Conservation (phyloP, 2,888 invertebrate species). For the Hypsopygia costalis region DNA sequence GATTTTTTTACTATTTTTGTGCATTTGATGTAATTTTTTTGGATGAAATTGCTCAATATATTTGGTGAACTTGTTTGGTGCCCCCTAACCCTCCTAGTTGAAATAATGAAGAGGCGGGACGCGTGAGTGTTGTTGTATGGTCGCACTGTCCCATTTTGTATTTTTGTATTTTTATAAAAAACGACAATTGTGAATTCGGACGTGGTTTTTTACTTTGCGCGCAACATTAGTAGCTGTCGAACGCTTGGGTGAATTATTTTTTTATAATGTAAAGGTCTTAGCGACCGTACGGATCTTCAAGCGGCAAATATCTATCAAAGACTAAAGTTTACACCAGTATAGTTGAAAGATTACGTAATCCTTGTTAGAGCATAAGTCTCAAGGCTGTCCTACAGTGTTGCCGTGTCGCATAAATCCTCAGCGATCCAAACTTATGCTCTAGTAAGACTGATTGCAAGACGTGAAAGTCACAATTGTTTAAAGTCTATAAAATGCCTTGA, state of each 20-base stretch:
- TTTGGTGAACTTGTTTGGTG: slow-evolving; percentile 61
- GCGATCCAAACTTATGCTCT: too few species aligned
- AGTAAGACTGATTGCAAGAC: too few species aligned
- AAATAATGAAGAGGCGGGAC: slow-evolving; percentile 52
- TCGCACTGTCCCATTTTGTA: slow-evolving; percentile 80
- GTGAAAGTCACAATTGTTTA: too few species aligned
- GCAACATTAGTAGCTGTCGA: slow-evolving; percentile 53
- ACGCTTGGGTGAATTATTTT: slow-evolving; percentile 39
- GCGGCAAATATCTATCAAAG: slow-evolving; percentile 7
- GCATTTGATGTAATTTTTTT: slow-evolving; percentile 38
- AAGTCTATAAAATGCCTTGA: slow-evolving; percentile 23
- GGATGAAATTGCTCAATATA: slow-evolving; percentile 71
- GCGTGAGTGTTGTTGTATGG: slow-evolving; percentile 59
- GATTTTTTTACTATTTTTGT: slow-evolving; percentile 20
- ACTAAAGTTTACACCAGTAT: background rate
- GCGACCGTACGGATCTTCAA: slow-evolving; percentile 37
- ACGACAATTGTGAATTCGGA: slow-evolving; percentile 72
- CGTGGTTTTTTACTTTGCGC: slow-evolving; percentile 71
- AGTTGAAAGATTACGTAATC: too few species aligned
- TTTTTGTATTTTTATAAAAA: slow-evolving; percentile 80
- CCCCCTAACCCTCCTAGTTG: slow-evolving; percentile 61
- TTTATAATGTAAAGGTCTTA: slow-evolving; percentile 17
- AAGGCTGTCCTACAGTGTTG: too few species aligned
- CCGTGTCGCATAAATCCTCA: too few species aligned
- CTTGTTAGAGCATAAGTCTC: too few species aligned